These are phyloP conservation scores for Synanthedon myopaeformis DNA, from an alignment of 2,888 invertebrate species.

Conservation along the genomic window DNA sequence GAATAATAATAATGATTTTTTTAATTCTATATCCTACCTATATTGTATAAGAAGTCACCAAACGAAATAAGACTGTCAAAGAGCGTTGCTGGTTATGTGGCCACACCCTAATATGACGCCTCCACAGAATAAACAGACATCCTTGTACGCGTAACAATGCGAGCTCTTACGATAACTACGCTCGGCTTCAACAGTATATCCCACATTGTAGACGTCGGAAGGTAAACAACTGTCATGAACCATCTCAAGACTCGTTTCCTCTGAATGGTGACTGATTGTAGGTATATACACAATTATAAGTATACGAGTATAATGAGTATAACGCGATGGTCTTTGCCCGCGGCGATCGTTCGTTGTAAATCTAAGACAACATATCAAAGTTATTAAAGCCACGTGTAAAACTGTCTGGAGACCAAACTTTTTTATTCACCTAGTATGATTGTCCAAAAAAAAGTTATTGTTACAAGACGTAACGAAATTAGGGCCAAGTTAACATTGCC, in stretches of 20 bases:
- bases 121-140: background rate
- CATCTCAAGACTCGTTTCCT: too few relatives aligned
- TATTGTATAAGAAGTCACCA: too few relatives aligned
- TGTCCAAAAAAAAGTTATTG: background rate
- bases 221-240: background rate
- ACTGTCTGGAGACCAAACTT: background rate
- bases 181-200: constrained; percentile 11
- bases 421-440: background rate
- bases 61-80: too few relatives aligned
- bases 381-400: background rate
- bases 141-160: constrained; percentile 37
- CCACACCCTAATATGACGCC: background rate
- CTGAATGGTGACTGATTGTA: too few relatives aligned
- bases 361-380: too few relatives aligned
- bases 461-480: background rate
- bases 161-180: constrained; percentile 37
- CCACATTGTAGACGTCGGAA: background rate
- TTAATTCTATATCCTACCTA: too few relatives aligned
- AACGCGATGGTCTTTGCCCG: too few relatives aligned
- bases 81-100: background rate
- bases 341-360: too few relatives aligned
- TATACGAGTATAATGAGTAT: too few relatives aligned
- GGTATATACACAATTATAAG: too few relatives aligned
- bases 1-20: too few relatives aligned
- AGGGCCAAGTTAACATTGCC: background rate